Evolutionary conservation across 1,140 invertebrate species (phyloP), one percentile per base, ranked within the genome.

Genomic region (Galendromus occidentalis): DNA sequence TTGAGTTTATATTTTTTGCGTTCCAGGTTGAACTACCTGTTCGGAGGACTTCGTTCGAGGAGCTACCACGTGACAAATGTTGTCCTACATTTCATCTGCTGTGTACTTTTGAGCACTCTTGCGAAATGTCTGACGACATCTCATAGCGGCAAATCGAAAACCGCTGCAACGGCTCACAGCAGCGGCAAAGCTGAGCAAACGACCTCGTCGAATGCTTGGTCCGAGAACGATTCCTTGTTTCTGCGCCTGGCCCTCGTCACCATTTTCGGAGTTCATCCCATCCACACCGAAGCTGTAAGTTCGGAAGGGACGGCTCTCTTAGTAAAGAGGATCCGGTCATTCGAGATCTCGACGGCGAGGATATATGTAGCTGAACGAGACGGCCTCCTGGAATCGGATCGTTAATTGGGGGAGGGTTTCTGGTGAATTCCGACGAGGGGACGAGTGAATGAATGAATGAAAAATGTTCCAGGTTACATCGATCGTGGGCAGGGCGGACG

Each of bases 401-500:
- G 71, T 84, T 86, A 75, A 84, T 83, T 80, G 25, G n/a, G n/a
- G 65, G 18, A n/a, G n/a, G n/a, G 12, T n/a, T 14, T 44, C 42
- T 44, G n/a, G 12, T 14, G 12, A 44, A 44, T 44, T 9, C 44
- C 44, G 39, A 7, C 17, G 20, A 1, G 45, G 22, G 30, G 55
- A 66, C 22, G 9, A 33, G 17, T 29, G 9, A 59, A 44, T 9
- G 22, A 47, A 67, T 29, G 22, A 44, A 45, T 22, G 33, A n/a
- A n/a, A n/a, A n/a, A n/a, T n/a, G n/a, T 82, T 80, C n/a, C 79
- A 86, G 85, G 84, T 87, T 42, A 82, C 84, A 28, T 84, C 85
- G 44, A 84, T 87, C 47, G 87, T 89, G 0, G 87, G 87, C 17
- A 76, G 86, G 74, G 86, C 87, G n/a, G 87, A 90, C 76, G 82